Evolutionary conservation across 2,888 invertebrate genomes (phyloP), one percentile per base, ranked within the genome.

Genomic region (Nemoura dubitans): DNA sequence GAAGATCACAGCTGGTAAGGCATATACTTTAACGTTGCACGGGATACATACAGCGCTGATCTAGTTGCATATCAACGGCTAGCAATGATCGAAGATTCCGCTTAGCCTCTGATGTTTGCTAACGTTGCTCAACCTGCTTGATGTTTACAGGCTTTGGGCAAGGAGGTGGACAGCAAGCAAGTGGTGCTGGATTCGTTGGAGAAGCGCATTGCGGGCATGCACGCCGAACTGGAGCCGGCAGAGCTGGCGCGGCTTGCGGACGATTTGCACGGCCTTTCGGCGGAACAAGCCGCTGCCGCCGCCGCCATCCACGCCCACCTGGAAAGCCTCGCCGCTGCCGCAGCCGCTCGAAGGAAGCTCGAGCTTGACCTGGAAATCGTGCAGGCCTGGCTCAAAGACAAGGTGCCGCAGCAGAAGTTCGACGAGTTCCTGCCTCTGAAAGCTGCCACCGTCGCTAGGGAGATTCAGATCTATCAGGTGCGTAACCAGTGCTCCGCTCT

Each of bases 111-210:
- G n/a, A n/a, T n/a, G n/a, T n/a, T n/a, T 6, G n/a, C 5, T 3
- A 16, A 77, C 5, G 2, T 25, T 77, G 77, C 77, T 25, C 14
- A 25, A 77, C 78, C 77, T 3, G 85, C 5, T 30, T 86, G 28
- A 14, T 42, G 7, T 3, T 43, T 90, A 7, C 89, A 92, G 92
- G 94, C 94, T 85, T 92, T 97, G 86, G 92, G 96, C 85, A 97
- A 97, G 91, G 98, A 98, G 91, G 95, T 96, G 0, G 97, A 97
- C 89, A 95, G 96, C 10, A 97, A 97, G 91, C 95, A 96, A 90
- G 94, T 96, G 0, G 93, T 96, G 5, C 95, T 96, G 87, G 97
- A 97, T 89, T 96, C 96, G 0, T 92, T 98, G 30, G 96, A 97
- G 89, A 97, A 96, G 91, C 95, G 97, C 87, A 95, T 97, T 21